phyloP scores from a whole-genome alignment of 2,888 invertebrate species.

The Caenorhabditis sp. region DNA sequence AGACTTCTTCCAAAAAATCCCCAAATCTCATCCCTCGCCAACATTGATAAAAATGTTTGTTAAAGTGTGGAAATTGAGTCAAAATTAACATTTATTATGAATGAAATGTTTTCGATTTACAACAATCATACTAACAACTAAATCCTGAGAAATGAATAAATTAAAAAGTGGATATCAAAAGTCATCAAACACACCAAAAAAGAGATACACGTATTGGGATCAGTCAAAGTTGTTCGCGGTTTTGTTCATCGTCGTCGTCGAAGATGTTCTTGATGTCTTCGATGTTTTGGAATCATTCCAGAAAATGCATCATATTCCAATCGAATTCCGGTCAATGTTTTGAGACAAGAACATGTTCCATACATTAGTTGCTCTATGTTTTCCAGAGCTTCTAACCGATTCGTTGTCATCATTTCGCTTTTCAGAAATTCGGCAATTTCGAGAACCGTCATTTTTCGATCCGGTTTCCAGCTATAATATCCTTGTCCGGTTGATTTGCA shows the following conservation, averaged over 20 bases:
- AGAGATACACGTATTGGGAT: not conserved
- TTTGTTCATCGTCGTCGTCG: not conserved
- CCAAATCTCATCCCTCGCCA: too few species aligned
- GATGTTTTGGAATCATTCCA: slow-evolving; percentile 25
- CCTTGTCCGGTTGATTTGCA: slow-evolving; percentile 18
- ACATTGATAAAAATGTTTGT: too few species aligned
- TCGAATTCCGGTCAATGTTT: slow-evolving; percentile 26
- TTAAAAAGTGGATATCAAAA: not conserved
- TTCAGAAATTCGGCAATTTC: slow-evolving; percentile 14
- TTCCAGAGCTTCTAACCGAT: not conserved
- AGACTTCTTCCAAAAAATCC: too few species aligned
- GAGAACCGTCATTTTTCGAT: not conserved
- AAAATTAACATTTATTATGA: too few species aligned
- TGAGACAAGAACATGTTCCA: slow-evolving; percentile 29
- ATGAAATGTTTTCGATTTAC: too few species aligned
- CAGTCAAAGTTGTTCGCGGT: too few species aligned
- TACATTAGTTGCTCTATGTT: not conserved
- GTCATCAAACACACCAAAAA: not conserved
- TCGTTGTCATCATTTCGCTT: not conserved
- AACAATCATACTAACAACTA: too few species aligned
- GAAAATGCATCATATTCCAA: slow-evolving; percentile 36
- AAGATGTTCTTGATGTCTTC: slow-evolving; percentile 10
- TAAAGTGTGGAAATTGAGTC: too few species aligned
- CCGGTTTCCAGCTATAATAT: slow-evolving; percentile 33
- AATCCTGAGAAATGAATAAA: not conserved